Percentiles rank a stretch among this genome's conserved stretches.
Evolutionary conservation across 2,113 vertebrate genomes (phyloP).

Genomic region (Nerophis ophidion): DNA sequence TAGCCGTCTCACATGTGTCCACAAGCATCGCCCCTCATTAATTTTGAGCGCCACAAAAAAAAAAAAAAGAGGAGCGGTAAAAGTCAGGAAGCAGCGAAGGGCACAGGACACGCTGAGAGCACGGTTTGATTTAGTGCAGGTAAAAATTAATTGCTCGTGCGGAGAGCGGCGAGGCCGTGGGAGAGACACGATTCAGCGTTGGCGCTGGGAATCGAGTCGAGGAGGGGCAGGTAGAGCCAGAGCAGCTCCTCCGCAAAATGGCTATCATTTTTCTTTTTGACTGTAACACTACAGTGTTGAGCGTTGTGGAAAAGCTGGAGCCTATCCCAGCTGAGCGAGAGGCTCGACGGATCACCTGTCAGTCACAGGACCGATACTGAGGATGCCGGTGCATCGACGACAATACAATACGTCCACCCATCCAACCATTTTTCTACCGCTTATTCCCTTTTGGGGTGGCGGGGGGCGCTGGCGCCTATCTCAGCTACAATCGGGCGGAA

Average conservation of each 20-base stretch:
- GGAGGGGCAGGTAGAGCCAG: no score
- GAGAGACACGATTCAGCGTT: constrained; percentile 28
- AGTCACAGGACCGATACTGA: neutral
- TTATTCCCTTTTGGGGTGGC: no score
- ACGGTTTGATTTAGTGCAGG: constrained; percentile 49
- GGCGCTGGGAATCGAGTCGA: constrained; percentile 17
- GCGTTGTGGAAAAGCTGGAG: neutral
- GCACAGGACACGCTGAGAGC: constrained; percentile 17
- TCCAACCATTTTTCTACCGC: no score
- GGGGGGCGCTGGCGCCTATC: no score
- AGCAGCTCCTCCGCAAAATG: neutral
- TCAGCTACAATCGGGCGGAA: no score
- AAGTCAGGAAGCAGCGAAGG: constrained; percentile 37
- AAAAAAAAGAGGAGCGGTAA: constrained; percentile 37
- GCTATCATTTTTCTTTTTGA: neutral
- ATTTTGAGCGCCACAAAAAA: constrained; percentile 26
- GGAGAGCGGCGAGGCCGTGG: constrained; percentile 32
- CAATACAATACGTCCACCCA: no score
- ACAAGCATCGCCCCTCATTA: neutral
- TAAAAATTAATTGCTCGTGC: constrained; percentile 48
- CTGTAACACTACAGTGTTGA: neutral
- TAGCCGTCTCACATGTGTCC: constrained; percentile 1
- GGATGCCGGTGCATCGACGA: no score
- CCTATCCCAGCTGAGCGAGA: neutral
- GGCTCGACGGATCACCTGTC: no score